Evolutionary conservation across 2,888 invertebrate species (phyloP).

Genomic region (Sarcophaga caerulescens): DNA sequence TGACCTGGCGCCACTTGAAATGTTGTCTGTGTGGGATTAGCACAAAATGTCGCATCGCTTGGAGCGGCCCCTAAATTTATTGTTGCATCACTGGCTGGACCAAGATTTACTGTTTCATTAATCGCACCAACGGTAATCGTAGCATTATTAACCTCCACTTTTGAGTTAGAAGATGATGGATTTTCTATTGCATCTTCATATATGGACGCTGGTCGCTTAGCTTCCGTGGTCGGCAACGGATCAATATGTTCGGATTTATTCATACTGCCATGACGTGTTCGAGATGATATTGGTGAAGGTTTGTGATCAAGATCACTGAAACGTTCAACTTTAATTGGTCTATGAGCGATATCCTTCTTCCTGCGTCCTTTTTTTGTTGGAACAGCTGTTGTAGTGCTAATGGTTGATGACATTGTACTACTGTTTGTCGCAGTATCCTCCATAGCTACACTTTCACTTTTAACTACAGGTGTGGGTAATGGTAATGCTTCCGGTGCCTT

Average conservation of each 20-base stretch:
- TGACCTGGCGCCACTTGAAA: conserved; percentile 70
- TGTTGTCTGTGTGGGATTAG: conserved; percentile 70
- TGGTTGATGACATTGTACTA: conserved; percentile 47
- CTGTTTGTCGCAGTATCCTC: conserved; percentile 69
- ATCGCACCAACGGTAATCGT: conserved; percentile 9
- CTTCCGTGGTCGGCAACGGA: conserved; percentile 40
- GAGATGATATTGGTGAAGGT: conserved; percentile 72
- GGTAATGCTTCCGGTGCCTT: conserved; percentile 37
- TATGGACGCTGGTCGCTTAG: conserved; percentile 73
- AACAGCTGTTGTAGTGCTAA: conserved; percentile 45
- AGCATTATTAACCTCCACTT: conserved; percentile 23
- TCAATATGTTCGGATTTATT: conserved; percentile 34
- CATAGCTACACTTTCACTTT: conserved; percentile 51
- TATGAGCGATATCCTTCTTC: conserved; percentile 71
- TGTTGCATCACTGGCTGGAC: conserved; percentile 61
- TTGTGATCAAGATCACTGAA: conserved; percentile 74
- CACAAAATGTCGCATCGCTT: conserved; percentile 72
- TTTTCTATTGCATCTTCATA: conserved; percentile 81
- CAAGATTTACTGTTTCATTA: conserved; percentile 48
- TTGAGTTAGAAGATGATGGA: conserved; percentile 26
- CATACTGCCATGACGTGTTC: conserved; percentile 74
- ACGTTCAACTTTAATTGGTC: conserved; percentile 78
- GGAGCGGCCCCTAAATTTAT: conserved; percentile 64
- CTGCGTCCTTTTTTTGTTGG: conserved; percentile 73
- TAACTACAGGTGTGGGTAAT: conserved; percentile 21